phyloP scores from a whole-genome alignment of 2,797 vertebrate species.

The Dendrocincla tyrannina region DNA sequence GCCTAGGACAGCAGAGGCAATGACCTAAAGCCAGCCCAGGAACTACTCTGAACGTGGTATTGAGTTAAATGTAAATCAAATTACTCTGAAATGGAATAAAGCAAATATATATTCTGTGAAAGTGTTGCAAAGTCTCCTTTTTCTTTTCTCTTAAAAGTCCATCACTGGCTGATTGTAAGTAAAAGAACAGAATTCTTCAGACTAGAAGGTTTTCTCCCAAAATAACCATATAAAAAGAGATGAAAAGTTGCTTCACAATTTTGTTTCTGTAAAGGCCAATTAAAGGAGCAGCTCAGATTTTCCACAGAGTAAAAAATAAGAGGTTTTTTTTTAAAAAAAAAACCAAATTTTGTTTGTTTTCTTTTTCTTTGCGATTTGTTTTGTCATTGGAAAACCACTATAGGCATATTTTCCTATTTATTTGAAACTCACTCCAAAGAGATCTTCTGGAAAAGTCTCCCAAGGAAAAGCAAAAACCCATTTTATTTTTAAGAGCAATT shows the following conservation, averaged over 20 bases:
- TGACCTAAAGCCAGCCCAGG: neutral
- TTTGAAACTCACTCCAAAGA: neutral
- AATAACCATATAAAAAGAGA: neutral
- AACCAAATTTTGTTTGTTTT: neutral
- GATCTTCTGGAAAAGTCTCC: neutral
- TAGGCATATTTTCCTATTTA: neutral
- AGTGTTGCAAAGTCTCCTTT: neutral
- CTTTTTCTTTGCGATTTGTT: neutral
- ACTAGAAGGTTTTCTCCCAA: neutral
- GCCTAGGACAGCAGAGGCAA: neutral
- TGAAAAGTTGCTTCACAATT: neutral
- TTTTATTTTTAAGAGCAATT: neutral
- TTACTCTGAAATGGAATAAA: neutral
- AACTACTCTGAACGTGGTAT: neutral
- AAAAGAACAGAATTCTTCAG: neutral
- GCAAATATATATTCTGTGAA: neutral
- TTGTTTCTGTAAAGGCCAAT: neutral
- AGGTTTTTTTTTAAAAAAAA: neutral
- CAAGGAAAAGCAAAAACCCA: neutral
- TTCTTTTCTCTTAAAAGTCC: neutral
- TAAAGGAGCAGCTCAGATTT: neutral
- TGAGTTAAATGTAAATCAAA: neutral
- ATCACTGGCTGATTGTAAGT: neutral
- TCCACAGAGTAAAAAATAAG: neutral
- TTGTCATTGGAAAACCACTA: accelerated